A percentile compares a stretch with the other conserved stretches of the same genome.
phyloP scores from a whole-genome alignment of 2,113 vertebrate species.

The Menidia beryllina region DNA sequence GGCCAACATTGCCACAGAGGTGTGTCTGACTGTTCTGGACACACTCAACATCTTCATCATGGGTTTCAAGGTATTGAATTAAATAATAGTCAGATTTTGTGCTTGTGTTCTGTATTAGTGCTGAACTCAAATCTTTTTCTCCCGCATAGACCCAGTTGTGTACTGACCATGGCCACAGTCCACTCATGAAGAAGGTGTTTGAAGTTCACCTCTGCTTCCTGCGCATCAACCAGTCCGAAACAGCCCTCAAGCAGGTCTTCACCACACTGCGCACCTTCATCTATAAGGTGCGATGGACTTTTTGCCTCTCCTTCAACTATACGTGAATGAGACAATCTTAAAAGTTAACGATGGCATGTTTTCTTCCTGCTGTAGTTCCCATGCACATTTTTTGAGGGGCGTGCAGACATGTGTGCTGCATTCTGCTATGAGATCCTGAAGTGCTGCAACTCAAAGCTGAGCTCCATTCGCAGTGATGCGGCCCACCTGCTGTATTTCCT shows the following conservation, averaged over 20 bases:
- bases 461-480: constrained; percentile 94
- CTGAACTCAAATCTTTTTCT: background rate
- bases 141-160: constrained; percentile 89
- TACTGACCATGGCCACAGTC: constrained; percentile 94
- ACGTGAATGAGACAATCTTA: background rate
- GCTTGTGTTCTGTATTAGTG: background rate
- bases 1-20: constrained; percentile 96
- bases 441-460: constrained; percentile 97
- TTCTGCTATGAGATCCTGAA: constrained; percentile 98
- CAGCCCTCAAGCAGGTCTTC: constrained; percentile 94
- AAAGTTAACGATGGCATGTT: background rate
- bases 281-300: constrained; percentile 88
- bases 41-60: constrained; percentile 95
- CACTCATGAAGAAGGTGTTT: constrained; percentile 98
- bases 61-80: constrained; percentile 92
- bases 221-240: constrained; percentile 97
- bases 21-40: constrained; percentile 96
- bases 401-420: constrained; percentile 96
- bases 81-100: background rate
- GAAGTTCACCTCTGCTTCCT: constrained; percentile 97
- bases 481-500: constrained; percentile 97
- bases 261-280: constrained; percentile 93
- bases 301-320: accelerated
- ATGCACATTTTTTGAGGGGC: constrained; percentile 95
- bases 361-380: constrained; percentile 86